These are phyloP conservation scores for Drosophila eugracilis DNA, from an alignment of 1,140 invertebrate genomes.

Conservation along the genomic window DNA sequence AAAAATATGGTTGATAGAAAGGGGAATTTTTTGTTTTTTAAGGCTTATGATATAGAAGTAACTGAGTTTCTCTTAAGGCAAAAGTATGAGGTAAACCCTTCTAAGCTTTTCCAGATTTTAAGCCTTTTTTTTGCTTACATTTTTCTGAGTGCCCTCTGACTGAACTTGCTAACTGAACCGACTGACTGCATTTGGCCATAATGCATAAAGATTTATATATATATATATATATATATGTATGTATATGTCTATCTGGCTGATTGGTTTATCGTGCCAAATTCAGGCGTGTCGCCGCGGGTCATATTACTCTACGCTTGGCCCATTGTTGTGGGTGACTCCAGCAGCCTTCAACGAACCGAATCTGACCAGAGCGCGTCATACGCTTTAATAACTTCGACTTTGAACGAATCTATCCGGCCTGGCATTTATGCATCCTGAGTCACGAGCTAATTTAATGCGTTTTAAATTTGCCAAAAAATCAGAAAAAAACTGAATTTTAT, in stretches of 20 bases:
- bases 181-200: conserved; percentile 52
- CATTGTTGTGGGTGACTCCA: conserved; percentile 42
- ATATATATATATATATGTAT: too few species aligned
- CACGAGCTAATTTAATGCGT: conserved; percentile 59
- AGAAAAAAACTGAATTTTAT: conserved; percentile 23
- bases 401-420: conserved; percentile 47
- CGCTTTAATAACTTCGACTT: conserved; percentile 67
- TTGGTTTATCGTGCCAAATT: conserved; percentile 81
- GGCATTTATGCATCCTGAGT: conserved; percentile 63
- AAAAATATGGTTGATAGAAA: not conserved
- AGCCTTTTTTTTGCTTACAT: not conserved
- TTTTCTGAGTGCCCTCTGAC: conserved; percentile 9
- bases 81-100: too few species aligned
- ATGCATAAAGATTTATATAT: conserved; percentile 34
- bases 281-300: conserved; percentile 76
- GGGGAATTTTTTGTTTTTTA: not conserved
- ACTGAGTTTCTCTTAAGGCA: too few species aligned
- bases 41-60: not conserved
- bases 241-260: conserved; percentile 60
- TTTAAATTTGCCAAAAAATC: conserved; percentile 58
- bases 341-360: conserved; percentile 47
- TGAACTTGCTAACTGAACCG: conserved; percentile 14
- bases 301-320: conserved; percentile 48
- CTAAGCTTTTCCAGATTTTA: too few species aligned
- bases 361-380: conserved; percentile 45